Conservation (phyloP, 2,888 invertebrate genomes). For the Salpingus planirostris region DNA sequence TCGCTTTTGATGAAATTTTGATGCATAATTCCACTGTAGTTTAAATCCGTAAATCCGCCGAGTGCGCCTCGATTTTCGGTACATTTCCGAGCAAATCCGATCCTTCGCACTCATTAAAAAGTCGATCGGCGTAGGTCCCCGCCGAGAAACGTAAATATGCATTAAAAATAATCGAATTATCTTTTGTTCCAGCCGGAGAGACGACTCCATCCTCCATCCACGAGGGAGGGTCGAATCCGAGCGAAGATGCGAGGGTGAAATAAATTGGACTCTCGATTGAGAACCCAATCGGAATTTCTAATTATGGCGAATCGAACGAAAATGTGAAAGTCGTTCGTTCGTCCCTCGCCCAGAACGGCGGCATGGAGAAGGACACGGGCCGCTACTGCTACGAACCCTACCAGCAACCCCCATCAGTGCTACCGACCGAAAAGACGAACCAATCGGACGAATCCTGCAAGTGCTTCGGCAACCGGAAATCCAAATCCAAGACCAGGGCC, state of each 20-base stretch:
- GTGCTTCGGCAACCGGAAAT: conserved; percentile 27
- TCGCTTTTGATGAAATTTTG: too few relatives aligned
- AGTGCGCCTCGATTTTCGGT: too few relatives aligned
- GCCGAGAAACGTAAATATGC: conserved; percentile 15
- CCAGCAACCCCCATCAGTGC: conserved; percentile 14
- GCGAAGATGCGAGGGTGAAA: neutral
- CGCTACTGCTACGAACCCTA: conserved; percentile 43
- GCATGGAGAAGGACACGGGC: conserved; percentile 35
- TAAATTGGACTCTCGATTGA: conserved; percentile 1
- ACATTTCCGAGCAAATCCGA: too few relatives aligned
- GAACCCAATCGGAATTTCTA: conserved; percentile 13
- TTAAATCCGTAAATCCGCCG: too few relatives aligned
- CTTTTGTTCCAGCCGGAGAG: conserved; percentile 13
- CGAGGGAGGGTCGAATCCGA: conserved; percentile 2
- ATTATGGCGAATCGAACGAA: conserved; percentile 7
- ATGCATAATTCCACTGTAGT: too few relatives aligned
- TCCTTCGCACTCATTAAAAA: conserved; percentile 5
- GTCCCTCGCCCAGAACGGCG: too few relatives aligned
- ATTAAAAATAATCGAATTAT: conserved; percentile 15
- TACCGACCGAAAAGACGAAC: neutral
- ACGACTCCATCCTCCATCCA: conserved; percentile 1
- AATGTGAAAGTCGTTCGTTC: conserved; percentile 9
- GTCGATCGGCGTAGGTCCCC: conserved; percentile 3
- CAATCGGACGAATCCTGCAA: conserved; percentile 23
- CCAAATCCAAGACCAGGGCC: conserved; percentile 37